Evolutionary conservation across 2,888 invertebrate genomes (phyloP), one percentile per base, ranked within the genome.

Genomic region (Plebejus melissa): DNA sequence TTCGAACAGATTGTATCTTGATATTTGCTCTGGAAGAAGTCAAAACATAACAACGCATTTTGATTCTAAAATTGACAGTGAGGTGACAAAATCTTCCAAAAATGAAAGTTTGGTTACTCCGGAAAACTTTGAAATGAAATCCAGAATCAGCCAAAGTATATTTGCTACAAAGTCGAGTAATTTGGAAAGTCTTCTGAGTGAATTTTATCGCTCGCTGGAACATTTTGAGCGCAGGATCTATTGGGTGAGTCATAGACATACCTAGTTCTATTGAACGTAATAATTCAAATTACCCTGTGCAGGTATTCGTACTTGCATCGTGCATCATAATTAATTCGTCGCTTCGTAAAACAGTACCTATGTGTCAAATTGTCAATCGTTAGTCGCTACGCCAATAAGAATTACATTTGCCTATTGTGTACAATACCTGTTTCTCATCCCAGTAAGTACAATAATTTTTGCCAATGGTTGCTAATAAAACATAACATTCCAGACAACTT

Each of bases 401-500:
- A 13, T 50, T 50, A 60, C 60, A 60, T 60, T 28, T 28, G 9
- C 28, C 22, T 60, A 60, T 60, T 2, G 46, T 9, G 9, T 54
- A 54, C 16, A 16, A 13, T 50, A 50, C 13, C 11, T 4, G 54
- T 60, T 60, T 28, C 11, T 11, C 11, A 11, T 22, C 11, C 22
- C 28, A 28, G 2, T 60, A 22, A 60, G 13, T 22, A 58, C 22
- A 2, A 22, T 22, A 2, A 22, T 22, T 22, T 58, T n/a, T 7
- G 6, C 6, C 22, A 7, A n/a, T 22, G 58, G 58, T 22, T 58
- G 7, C 41, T 7, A 46, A 46, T 46, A 11, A 46, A 46, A 46
- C 46, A 9, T 28, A 11, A 28, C 70, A 50, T 80, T 86, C 22
- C 85, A 93, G 93, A 81, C 81, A 54, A 87, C 88, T 3, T 90